Base-by-base conservation (phyloP, 2,113 vertebrate species). In the Halcyon malimbica region DNA sequence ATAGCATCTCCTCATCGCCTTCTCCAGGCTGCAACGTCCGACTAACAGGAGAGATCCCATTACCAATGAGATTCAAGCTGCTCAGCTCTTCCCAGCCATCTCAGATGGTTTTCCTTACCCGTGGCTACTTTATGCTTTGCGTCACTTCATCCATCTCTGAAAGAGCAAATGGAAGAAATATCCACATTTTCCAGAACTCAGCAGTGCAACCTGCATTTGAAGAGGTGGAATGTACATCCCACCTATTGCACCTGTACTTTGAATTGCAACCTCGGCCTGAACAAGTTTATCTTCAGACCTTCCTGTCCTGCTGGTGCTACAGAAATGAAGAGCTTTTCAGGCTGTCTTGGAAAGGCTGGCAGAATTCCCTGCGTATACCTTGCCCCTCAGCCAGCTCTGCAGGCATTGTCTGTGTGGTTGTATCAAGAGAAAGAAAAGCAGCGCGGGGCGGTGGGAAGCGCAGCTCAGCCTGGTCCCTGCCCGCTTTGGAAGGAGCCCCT, bases 391-490 rank as follows among this genome's bases (percentile, higher is more conserved):
- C 54, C 63, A 89, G 31, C 50, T 83, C 50, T 69, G 54, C 64
- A 77, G 37, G 6, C 67, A 28, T 13, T 53, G 13, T 31, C 68
- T 78, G 14, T 2, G 2, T 81, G 81, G 24, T 13, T 74, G 60
- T 35, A 59, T 20, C 5, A 1, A 18, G 46, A 69, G 64, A 63
- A 89, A 29, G 74, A 83, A 69, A 54, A 67, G 33, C 50, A 59
- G 48, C 2, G 0, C 3, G 9, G 54, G 28, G 42, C 5, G 5
- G 12, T 56, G 25, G 44, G 54, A 69, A 59, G 24, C 0, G 0
- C 37, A 60, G 33, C n/a, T 76, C 50, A 83, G 59, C 24, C 54
- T 56, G 54, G 17, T n/a, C 25, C 41, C 69, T 82, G 46, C 13
- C 37, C 62, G 28, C 25, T 69, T 35, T 42, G 21, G 76, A 80